Base-by-base conservation (phyloP, 2,113 vertebrate genomes). In the Amblyornis subalaris region DNA sequence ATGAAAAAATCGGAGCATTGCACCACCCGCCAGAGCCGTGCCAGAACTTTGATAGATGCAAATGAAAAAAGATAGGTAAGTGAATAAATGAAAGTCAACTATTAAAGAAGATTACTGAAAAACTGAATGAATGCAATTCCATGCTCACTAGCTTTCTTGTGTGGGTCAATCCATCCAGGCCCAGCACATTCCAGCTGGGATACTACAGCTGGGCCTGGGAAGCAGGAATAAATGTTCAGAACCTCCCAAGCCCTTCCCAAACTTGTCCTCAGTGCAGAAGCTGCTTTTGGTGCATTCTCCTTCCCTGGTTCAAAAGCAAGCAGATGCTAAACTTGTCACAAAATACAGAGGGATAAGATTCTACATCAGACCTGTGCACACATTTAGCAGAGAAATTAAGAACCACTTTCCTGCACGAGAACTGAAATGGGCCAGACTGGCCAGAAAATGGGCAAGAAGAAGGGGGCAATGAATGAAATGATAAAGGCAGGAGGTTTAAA, bases 31-130 rank as follows among this genome's bases (percentile, higher is more conserved):
- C 66, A 75, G n/a, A 84, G 80, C 70, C 1, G 0, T 61, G 93
- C 86, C 74, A 81, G 77, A 48, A 78, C 87, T 94, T 60, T 75
- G 89, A 64, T 55, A 94, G 70, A 92, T 72, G 91, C 69, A 89
- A 78, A 81, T 55, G 48, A 81, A 77, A 70, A 51, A 81, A 87
- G 89, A 91, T 78, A 67, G 53, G 70, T 89, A 87, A 89, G 94
- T 84, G 76, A 92, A 84, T 95, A 95, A 77, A 74, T 77, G 73
- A 47, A 92, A 91, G 80, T 73, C 26, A 81, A 28, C 85, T 87
- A 94, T 90, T 95, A 84, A 91, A 81, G 82, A 82, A 35, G 83
- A 54, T 88, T 54, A 55, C 76, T 48, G 69, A 58, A 94, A 36
- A 93, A 71, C 70, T 76, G 91, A 91, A 89, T 85, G 76, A 92